Conservation (phyloP, 1,140 invertebrate species). For the Chymomyza costata region DNA sequence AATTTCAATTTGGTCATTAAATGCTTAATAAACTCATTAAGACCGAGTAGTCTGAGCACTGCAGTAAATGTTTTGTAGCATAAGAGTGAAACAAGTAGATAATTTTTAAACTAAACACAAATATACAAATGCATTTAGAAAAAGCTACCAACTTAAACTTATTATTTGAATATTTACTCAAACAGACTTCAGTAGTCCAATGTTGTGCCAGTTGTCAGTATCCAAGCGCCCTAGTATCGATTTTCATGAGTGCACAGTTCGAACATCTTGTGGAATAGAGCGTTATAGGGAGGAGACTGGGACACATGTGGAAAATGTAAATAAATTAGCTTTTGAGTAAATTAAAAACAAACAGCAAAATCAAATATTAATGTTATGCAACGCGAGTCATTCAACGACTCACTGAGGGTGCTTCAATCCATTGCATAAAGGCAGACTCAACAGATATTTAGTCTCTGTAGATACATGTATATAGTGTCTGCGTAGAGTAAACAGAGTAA, state of each 20-base stretch:
- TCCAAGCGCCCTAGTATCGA: slow-evolving; percentile 51
- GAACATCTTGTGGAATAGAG: slow-evolving; percentile 1
- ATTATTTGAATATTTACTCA: too few relatives aligned
- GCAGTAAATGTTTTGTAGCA: too few relatives aligned
- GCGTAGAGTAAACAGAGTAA: slow-evolving; percentile 41
- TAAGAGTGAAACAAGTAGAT: too few relatives aligned
- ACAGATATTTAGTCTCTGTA: too few relatives aligned
- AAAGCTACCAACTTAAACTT: too few relatives aligned
- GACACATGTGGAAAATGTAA: slow-evolving; percentile 28
- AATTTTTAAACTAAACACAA: too few relatives aligned
- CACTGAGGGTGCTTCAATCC: slow-evolving; percentile 22
- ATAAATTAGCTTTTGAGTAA: slow-evolving; percentile 56
- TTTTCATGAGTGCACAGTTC: slow-evolving; percentile 29
- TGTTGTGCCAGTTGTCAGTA: slow-evolving; percentile 28
- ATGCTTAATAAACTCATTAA: too few relatives aligned
- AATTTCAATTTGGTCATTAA: too few relatives aligned
- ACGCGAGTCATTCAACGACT: slow-evolving; percentile 36
- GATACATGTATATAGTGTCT: slow-evolving; percentile 3
- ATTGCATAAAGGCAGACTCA: too few relatives aligned
- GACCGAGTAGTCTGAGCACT: too few relatives aligned
- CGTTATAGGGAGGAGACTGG: not conserved
- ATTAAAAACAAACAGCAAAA: slow-evolving; percentile 68
- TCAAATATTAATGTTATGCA: slow-evolving; percentile 63
- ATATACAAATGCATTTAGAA: too few relatives aligned
- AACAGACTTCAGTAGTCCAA: too few relatives aligned